Evolutionary conservation across 2,888 invertebrate genomes (phyloP).

Genomic region (Mylabris sibirica): DNA sequence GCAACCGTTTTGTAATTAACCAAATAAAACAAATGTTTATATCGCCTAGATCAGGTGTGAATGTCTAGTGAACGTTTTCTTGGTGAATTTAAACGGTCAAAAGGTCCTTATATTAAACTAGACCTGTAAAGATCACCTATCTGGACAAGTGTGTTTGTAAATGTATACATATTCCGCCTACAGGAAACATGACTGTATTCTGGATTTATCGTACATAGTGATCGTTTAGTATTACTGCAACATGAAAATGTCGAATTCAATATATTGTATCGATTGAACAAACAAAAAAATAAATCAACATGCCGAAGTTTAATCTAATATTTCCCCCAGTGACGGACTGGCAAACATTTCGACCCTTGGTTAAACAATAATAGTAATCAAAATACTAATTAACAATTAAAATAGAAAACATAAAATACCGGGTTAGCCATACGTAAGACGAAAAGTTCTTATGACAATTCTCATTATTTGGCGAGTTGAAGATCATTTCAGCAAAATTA

Average conservation of each 20-base stretch:
- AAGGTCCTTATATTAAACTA: background rate
- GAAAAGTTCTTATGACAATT: no score
- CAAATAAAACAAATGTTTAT: background rate
- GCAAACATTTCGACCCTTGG: no score
- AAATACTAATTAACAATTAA: no score
- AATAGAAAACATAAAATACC: no score
- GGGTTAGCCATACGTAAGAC: no score
- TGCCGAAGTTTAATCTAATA: no score
- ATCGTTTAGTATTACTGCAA: constrained; percentile 26
- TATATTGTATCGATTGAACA: background rate
- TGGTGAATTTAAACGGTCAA: background rate
- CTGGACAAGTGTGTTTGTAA: constrained; percentile 12
- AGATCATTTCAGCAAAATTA: no score
- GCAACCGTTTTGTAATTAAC: background rate
- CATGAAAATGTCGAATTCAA: constrained; percentile 23
- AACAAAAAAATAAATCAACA: no score
- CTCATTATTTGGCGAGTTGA: no score
- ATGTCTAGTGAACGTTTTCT: background rate
- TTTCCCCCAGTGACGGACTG: no score
- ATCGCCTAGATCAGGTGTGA: background rate
- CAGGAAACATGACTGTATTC: constrained; percentile 16
- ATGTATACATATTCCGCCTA: constrained; percentile 27
- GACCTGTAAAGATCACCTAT: background rate
- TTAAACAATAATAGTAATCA: no score
- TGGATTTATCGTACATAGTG: constrained; percentile 23